Base-by-base conservation (phyloP, 2,113 vertebrate genomes). In the Cyprinodon tularosa region DNA sequence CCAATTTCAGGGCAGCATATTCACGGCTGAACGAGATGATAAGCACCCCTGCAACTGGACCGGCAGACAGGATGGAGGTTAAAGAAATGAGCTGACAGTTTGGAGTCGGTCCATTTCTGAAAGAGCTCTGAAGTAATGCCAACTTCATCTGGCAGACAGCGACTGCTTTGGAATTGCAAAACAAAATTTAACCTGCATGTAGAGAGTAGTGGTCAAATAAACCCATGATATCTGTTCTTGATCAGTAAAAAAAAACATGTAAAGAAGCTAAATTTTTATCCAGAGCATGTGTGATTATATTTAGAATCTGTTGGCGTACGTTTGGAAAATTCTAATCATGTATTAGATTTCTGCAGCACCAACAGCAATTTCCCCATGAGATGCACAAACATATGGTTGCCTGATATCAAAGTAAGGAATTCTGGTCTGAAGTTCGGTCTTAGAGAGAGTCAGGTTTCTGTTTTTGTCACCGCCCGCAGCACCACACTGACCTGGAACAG, bases 1-100 rank as follows among this genome's bases (percentile, higher is more conserved):
- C 84, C 89, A 91, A 88, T 91, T 88, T 90, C 80, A 89, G 79
- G 80, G 85, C 69, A 67, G 84, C 83, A 77, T 80, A 81, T 84
- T 90, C 79, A 83, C 77, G 78, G 83, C 81, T 84, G 86, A 88
- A 75, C 10, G 66, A 66, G 73, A 79, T 89, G 89, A 92, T 87
- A 89, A 90, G 89, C 72, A 71, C 61, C 59, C 66, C 47, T 69
- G 68, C 80, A 78, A 79, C 83, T 68, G 78, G 83, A 79, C 81
- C 29, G 62, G 77, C 80, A 71, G 76, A 77, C 60, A 71, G 61
- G 89, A 73, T 50, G 67, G 84, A 74, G 83, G 74, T 84, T 66
- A 76, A 57, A 80, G 77, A 50, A 81, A 76, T 20, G 76, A 88
- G 81, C 69, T 68, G 79, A 84, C 73, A 75, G 78, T 45, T 71